Conservation (phyloP, 2,797 vertebrate species). For the Manis pentadactyla region DNA sequence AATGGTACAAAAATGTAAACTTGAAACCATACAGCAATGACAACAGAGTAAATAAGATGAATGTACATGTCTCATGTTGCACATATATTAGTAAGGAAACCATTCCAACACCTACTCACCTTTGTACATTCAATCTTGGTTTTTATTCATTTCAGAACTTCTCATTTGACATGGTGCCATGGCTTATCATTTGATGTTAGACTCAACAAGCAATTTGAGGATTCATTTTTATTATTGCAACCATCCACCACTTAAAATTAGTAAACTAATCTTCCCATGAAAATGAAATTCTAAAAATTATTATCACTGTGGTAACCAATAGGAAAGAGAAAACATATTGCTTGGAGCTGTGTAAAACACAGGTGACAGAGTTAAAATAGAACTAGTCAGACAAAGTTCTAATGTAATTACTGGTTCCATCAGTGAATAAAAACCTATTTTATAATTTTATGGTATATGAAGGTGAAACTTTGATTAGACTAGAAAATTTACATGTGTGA, state of each 20-base stretch:
- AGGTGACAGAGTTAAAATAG: slow-evolving; percentile 55
- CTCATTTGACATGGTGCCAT: background rate
- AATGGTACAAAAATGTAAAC: background rate
- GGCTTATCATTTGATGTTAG: slow-evolving; percentile 12
- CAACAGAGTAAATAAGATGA: background rate
- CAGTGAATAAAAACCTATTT: background rate
- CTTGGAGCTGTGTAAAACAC: slow-evolving; percentile 47
- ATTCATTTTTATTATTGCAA: background rate
- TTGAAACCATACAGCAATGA: background rate
- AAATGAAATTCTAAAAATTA: slow-evolving; percentile 52
- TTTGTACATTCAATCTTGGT: background rate
- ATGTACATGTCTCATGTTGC: background rate
- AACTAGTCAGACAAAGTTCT: slow-evolving; percentile 12
- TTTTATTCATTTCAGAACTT: slow-evolving; percentile 21
- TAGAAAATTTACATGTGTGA: background rate
- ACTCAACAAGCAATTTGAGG: background rate
- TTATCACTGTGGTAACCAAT: slow-evolving; percentile 27
- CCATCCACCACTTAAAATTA: slow-evolving; percentile 55
- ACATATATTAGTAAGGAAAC: background rate
- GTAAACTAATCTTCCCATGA: slow-evolving; percentile 19
- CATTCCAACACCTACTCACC: background rate
- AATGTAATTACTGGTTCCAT: slow-evolving; percentile 42
- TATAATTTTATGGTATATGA: background rate
- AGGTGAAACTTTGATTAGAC: slow-evolving; percentile 38
- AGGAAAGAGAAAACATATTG: background rate